Base-by-base conservation (phyloP, 2,888 invertebrate species). In the Drosophila subquinaria region DNA sequence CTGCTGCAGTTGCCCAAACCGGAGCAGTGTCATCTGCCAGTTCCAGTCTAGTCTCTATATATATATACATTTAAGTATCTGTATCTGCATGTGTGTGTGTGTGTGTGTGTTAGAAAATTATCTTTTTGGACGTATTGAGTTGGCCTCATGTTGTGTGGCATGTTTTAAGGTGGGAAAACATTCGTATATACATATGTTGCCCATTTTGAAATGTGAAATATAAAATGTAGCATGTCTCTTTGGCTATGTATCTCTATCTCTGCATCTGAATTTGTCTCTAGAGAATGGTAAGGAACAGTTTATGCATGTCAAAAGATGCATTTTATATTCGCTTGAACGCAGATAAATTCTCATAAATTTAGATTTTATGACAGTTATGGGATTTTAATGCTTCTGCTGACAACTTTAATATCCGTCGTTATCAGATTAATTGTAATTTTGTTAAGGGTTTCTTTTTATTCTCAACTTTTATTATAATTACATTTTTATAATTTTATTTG, bases 1-100 rank as follows among this genome's bases (percentile, higher is more conserved):
- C 55, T 47, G 66, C 59, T 76, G 79, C 72, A 82, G 69, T 73
- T 73, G 59, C 80, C 73, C 51, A 79, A 86, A 78, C 73, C 76
- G 74, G 88, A 80, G 86, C 85, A 89, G 78, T 83, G 75, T 83
- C 79, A 83, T 79, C 88, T 85, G 74, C 79, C 71, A 52, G 72
- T 68, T 74, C 63, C 65, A 68, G 63, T 42, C 69, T 48, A 48
- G 47, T 65, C 71, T 62, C 20, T 59, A 45, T 53, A 30, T 52
- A 42, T 27, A 20, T 55, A 52, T 70, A 38, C 15, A 36, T 36
- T 38, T 15, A 52, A 38, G 23, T 52, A 52, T 52, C 52, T 52
- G 33, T 50, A n/a, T 60, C 55, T 43, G 48, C 63, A 60, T 70
- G 68, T 79, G 73, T 47, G 40, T 52, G 73, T 47, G 40, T 52